Evolutionary conservation across 2,113 vertebrate genomes (phyloP).

Genomic region (Pelusios castaneus): DNA sequence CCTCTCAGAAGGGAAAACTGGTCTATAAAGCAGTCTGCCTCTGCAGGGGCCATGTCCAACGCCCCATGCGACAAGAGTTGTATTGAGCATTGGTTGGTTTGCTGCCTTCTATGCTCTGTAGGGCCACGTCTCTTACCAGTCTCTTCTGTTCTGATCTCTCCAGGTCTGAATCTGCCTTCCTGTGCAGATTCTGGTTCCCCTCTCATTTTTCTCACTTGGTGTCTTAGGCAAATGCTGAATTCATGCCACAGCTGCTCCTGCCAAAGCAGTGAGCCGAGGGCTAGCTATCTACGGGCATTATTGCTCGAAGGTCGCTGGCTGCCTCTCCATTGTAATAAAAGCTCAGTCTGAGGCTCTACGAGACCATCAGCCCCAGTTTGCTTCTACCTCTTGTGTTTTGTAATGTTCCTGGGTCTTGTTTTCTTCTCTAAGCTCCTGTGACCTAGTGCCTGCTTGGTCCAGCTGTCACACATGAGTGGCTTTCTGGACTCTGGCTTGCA

Average conservation of each 20-base stretch:
- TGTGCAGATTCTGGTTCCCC: not conserved
- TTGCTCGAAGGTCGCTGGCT: not conserved
- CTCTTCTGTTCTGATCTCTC: not conserved
- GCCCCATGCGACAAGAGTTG: not conserved
- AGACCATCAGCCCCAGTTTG: not conserved
- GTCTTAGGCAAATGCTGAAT: not conserved
- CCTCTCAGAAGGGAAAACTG: not conserved
- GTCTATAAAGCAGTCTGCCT: not conserved
- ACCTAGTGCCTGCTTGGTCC: not conserved
- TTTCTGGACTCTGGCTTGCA: not conserved
- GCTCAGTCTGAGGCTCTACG: not conserved
- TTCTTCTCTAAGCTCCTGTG: not conserved
- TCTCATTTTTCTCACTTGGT: not conserved
- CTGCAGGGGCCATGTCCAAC: not conserved
- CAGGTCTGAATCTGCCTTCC: not conserved
- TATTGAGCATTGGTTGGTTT: not conserved
- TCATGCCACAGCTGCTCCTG: not conserved
- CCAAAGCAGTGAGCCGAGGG: not conserved
- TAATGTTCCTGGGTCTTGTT: not conserved
- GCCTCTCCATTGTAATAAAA: not conserved
- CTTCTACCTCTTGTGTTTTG: not conserved
- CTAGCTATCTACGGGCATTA: not conserved
- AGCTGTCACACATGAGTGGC: not conserved
- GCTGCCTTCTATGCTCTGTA: not conserved
- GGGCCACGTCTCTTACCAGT: not conserved